Percentiles rank a stretch among this genome's conserved stretches.
These are phyloP conservation scores for Megalopta genalis DNA, from an alignment of 1,140 invertebrate species.

Conservation along the genomic window DNA sequence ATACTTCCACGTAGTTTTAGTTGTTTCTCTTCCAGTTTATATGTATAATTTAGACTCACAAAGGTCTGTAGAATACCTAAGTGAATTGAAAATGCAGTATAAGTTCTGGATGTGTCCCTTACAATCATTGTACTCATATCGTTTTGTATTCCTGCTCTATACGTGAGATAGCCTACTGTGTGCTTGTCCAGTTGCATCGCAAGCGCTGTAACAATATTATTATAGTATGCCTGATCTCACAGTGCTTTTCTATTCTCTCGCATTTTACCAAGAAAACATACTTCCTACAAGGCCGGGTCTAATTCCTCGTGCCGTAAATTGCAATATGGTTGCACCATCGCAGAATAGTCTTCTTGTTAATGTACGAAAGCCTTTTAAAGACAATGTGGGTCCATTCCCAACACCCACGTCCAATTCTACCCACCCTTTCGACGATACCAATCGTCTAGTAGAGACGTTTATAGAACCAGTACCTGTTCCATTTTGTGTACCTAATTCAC, in stretches of 20 bases:
- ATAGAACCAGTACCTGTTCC: conserved; percentile 90
- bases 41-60: conserved; percentile 86
- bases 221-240: conserved; percentile 10
- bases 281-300: conserved; percentile 86
- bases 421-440: conserved; percentile 91
- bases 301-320: conserved; percentile 86
- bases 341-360: conserved; percentile 86
- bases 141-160: conserved; percentile 86
- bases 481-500: conserved; percentile 91
- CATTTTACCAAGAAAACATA: conserved; percentile 76
- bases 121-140: conserved; percentile 90
- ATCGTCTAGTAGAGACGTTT: conserved; percentile 86
- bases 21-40: conserved; percentile 89
- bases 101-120: conserved; percentile 84
- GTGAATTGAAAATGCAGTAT: conserved; percentile 85
- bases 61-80: conserved; percentile 91
- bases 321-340: conserved; percentile 86
- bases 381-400: conserved; percentile 88
- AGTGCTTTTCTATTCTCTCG: background rate
- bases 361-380: conserved; percentile 87
- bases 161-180: conserved; percentile 92
- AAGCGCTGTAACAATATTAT: conserved; percentile 82
- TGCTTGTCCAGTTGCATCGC: conserved; percentile 92
- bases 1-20: conserved; percentile 87
- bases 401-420: conserved; percentile 89